Evolutionary conservation across 1,140 invertebrate genomes (phyloP).

Genomic region (Drosophila gunungcola): DNA sequence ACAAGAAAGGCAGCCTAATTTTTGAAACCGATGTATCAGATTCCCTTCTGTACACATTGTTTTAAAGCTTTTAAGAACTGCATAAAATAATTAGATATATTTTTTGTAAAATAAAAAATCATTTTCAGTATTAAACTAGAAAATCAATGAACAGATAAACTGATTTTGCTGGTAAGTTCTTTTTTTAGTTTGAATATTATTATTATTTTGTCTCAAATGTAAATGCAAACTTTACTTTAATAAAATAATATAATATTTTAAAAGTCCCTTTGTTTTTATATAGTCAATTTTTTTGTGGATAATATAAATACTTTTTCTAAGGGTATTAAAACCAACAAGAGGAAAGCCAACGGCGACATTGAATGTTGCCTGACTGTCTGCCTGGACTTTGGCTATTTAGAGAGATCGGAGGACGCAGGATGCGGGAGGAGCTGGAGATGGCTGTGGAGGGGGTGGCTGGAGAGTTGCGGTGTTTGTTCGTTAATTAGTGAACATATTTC

Average conservation of each 20-base stretch:
- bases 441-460: slow-evolving; percentile 12
- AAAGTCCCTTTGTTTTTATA: too few species aligned
- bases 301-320: neutral
- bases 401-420: slow-evolving; percentile 13
- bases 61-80: too few species aligned
- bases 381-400: slow-evolving; percentile 55
- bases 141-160: too few species aligned
- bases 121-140: too few species aligned
- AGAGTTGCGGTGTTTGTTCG: slow-evolving; percentile 79
- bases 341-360: slow-evolving; percentile 15
- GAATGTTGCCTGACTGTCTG: slow-evolving; percentile 71
- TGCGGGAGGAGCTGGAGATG: neutral
- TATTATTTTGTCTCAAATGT: too few species aligned
- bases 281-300: neutral
- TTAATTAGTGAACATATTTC: slow-evolving; percentile 85
- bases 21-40: neutral
- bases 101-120: too few species aligned
- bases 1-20: neutral
- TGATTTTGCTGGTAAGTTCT: too few species aligned
- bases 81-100: too few species aligned
- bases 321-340: slow-evolving; percentile 16
- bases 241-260: too few species aligned
- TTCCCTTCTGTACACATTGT: neutral
- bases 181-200: too few species aligned
- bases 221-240: too few species aligned